Percentiles rank a stretch among this genome's conserved stretches.
Conservation (phyloP, 2,797 vertebrate species). For the Salarias fasciatus region DNA sequence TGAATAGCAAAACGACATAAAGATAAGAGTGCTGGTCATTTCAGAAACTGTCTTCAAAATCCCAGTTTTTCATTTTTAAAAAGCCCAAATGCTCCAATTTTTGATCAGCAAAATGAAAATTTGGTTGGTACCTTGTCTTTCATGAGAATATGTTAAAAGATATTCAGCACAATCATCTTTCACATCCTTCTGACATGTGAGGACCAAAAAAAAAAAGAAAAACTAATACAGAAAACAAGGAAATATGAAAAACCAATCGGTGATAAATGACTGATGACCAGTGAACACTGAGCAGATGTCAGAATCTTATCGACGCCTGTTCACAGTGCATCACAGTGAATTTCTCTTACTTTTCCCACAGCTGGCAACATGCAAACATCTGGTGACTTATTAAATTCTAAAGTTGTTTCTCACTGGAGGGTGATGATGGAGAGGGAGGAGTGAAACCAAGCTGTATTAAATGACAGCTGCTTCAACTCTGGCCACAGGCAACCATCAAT, state of each 20-base stretch:
- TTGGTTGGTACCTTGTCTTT: too few relatives aligned
- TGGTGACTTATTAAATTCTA: slow-evolving; percentile 5
- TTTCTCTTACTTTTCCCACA: not conserved
- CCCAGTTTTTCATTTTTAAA: too few relatives aligned
- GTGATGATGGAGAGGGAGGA: not conserved
- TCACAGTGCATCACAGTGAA: not conserved
- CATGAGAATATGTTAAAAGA: too few relatives aligned
- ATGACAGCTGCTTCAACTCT: slow-evolving; percentile 5
- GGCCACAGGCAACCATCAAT: slow-evolving; percentile 8
- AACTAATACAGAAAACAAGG: not conserved
- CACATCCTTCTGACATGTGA: too few relatives aligned
- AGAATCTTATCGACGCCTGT: not conserved
- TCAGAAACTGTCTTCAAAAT: too few relatives aligned
- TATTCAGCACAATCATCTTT: too few relatives aligned
- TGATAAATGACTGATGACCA: not conserved
- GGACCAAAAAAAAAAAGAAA: too few relatives aligned
- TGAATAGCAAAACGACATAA: too few relatives aligned
- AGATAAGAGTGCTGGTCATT: too few relatives aligned
- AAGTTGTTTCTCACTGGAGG: not conserved
- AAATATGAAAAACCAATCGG: not conserved
- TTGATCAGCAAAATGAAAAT: too few relatives aligned
- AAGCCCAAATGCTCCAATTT: too few relatives aligned
- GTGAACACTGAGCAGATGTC: not conserved
- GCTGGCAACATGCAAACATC: not conserved
- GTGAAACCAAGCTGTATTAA: not conserved